These are phyloP conservation scores for Anthopleura xanthogrammica DNA, from an alignment of 92 coral and sea anemone genomes.

Conservation along the genomic window DNA sequence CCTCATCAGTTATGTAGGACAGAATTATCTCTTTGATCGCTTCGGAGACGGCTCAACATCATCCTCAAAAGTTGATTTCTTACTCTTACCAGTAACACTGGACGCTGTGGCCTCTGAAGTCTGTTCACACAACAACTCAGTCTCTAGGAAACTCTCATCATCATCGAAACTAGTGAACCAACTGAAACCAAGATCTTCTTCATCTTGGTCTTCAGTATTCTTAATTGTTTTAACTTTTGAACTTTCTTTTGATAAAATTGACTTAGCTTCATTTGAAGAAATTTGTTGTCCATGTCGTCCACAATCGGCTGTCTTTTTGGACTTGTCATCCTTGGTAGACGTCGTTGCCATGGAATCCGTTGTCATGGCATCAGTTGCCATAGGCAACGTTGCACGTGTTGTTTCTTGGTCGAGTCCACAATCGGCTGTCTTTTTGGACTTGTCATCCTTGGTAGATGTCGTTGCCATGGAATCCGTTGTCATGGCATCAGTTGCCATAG, in stretches of 20 bases:
- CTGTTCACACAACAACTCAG: slow-evolving; percentile 1
- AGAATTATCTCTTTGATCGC: slow-evolving; percentile 12
- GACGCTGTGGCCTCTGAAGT: neutral
- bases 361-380: slow-evolving; percentile 1
- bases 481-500: slow-evolving; percentile 4
- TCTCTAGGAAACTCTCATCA: slow-evolving; percentile 15
- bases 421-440: too few species aligned
- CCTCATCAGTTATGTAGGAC: too few species aligned
- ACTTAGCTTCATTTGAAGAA: slow-evolving; percentile 2
- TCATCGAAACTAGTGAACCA: slow-evolving; percentile 21
- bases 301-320: neutral
- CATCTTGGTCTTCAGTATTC: neutral
- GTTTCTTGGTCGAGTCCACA: slow-evolving; percentile 18
- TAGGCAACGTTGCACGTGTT: neutral
- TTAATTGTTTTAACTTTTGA: neutral
- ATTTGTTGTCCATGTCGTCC: neutral
- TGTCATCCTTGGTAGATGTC: neutral
- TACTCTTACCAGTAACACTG: neutral
- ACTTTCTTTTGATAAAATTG: neutral
- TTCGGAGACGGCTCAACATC: slow-evolving; percentile 24
- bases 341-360: neutral
- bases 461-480: neutral
- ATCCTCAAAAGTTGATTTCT: neutral
- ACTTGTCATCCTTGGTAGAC: neutral
- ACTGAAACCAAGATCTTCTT: slow-evolving; percentile 3